These are phyloP conservation scores for Ctenopoma multispine DNA, from an alignment of 2,797 vertebrate genomes.

Conservation along the genomic window DNA sequence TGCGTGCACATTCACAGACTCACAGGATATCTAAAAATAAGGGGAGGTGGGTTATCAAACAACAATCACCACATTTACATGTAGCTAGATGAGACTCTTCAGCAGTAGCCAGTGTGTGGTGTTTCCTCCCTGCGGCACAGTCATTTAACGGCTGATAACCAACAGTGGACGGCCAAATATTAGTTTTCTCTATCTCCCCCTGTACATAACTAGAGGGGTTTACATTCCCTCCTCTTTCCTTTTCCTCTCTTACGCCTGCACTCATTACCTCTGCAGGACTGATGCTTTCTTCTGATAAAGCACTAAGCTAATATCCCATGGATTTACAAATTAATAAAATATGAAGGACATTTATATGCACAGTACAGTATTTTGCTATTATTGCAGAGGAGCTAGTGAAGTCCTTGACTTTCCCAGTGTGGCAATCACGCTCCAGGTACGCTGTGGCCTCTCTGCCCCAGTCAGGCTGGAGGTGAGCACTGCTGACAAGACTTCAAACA, in stretches of 20 bases:
- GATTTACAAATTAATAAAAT: conserved; percentile 86
- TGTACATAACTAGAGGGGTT: conserved; percentile 67
- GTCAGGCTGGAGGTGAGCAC: conserved; percentile 67
- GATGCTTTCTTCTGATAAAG: conserved; percentile 84
- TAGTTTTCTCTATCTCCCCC: conserved; percentile 70
- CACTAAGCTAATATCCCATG: conserved; percentile 68
- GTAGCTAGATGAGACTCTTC: conserved; percentile 48
- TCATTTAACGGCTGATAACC: conserved; percentile 70
- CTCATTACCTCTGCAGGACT: conserved; percentile 80
- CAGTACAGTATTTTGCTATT: conserved; percentile 72
- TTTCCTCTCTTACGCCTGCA: conserved; percentile 45
- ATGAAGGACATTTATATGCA: conserved; percentile 86
- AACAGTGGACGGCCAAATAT: conserved; percentile 71
- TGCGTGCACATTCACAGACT: conserved; percentile 1
- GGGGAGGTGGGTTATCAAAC: conserved; percentile 27
- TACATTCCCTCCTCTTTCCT: conserved; percentile 28
- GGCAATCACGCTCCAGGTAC: conserved; percentile 76
- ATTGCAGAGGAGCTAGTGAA: conserved; percentile 63
- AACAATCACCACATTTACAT: conserved; percentile 43
- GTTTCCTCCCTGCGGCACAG: conserved; percentile 59
- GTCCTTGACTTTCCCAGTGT: conserved; percentile 60
- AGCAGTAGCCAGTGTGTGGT: conserved; percentile 35
- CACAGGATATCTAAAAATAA: conserved; percentile 36
- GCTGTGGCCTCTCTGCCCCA: conserved; percentile 53
- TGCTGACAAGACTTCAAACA: conserved; percentile 73